A percentile compares a stretch with the other conserved stretches of the same genome.
Evolutionary conservation across 2,113 vertebrate genomes (phyloP).

Genomic region (Cebus imitator): DNA sequence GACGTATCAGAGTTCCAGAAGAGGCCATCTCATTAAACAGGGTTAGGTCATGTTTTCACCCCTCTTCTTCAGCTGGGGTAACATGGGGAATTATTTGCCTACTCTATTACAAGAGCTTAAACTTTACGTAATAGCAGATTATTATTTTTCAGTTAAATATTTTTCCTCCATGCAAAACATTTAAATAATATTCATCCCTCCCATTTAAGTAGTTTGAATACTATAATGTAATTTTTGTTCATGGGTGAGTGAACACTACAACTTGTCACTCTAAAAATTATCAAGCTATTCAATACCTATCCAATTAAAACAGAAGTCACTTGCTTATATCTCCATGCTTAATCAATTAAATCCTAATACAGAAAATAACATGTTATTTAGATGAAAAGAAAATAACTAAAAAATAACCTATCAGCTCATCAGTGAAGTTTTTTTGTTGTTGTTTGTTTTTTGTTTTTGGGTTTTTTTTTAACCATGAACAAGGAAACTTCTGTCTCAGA

Average conservation of each 20-base stretch:
- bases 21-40: neutral
- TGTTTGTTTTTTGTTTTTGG: too few species aligned
- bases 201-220: conserved; percentile 52
- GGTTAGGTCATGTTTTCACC: neutral
- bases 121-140: neutral
- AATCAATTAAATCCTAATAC: conserved; percentile 81
- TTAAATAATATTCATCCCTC: neutral
- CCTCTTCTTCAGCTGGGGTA: neutral
- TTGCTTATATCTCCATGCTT: conserved; percentile 79
- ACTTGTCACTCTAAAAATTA: conserved; percentile 82
- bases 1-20: neutral
- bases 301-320: conserved; percentile 82
- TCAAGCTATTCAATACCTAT: conserved; percentile 81
- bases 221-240: conserved; percentile 75
- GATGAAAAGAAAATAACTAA: conserved; percentile 78
- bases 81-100: neutral
- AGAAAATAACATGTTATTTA: conserved; percentile 80
- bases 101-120: neutral
- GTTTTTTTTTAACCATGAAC: too few species aligned
- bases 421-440: neutral
- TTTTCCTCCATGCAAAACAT: neutral
- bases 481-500: conserved; percentile 69
- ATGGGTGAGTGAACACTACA: conserved; percentile 75
- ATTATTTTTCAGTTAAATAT: neutral
- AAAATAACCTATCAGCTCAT: conserved; percentile 61